Conservation (phyloP, 2,797 vertebrate genomes). For the Lacerta agilis region DNA sequence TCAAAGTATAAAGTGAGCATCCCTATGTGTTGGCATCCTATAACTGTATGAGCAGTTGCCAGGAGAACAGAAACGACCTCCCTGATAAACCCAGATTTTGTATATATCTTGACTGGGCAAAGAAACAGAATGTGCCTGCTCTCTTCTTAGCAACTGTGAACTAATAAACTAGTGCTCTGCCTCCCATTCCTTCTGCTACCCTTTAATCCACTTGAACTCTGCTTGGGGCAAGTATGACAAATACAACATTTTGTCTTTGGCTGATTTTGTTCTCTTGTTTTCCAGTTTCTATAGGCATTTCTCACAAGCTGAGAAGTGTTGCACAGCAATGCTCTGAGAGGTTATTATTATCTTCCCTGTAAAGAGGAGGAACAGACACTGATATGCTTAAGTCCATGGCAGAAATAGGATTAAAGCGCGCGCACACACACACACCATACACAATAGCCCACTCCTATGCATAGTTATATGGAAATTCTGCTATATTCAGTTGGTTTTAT, state of each 20-base stretch:
- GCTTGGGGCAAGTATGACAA: background rate
- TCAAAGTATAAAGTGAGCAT: background rate
- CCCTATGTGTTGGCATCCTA: background rate
- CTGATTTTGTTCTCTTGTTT: background rate
- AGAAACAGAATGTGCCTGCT: background rate
- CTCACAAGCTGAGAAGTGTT: background rate
- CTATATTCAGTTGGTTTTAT: background rate
- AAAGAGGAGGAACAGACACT: background rate
- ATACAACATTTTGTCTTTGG: background rate
- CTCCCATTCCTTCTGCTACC: too few species aligned
- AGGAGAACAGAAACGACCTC: background rate
- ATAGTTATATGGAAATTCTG: background rate
- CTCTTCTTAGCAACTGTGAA: background rate
- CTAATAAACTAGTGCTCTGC: background rate
- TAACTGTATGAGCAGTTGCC: background rate
- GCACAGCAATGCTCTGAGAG: background rate
- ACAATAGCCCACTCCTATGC: background rate
- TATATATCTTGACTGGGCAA: background rate
- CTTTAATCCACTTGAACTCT: background rate
- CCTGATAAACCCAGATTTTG: background rate
- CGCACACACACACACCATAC: too few species aligned
- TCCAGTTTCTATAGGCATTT: background rate
- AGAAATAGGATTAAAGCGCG: background rate
- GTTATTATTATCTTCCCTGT: background rate
- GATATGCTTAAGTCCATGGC: background rate